A percentile compares a stretch with the other conserved stretches of the same genome.
phyloP scores from a whole-genome alignment of 2,888 invertebrate species.

The Eulithis testata region DNA sequence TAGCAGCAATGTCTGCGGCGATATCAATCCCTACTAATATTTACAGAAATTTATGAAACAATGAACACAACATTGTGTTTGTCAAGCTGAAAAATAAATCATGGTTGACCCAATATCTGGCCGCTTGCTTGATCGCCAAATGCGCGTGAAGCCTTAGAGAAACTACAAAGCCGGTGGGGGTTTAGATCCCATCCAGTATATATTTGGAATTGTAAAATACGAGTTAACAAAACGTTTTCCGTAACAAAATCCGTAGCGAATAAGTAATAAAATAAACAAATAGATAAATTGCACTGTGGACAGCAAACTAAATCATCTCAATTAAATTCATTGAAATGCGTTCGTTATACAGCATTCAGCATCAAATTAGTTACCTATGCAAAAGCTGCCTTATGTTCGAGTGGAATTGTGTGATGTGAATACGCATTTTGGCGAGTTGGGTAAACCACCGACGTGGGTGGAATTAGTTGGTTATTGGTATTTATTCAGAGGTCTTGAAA shows the following conservation, averaged over 20 bases:
- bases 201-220: no score
- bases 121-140: no score
- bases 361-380: conserved; percentile 9
- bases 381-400: conserved; percentile 6
- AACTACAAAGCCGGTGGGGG: no score
- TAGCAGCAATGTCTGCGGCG: no score
- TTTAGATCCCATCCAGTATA: background rate
- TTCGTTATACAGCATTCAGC: conserved; percentile 13
- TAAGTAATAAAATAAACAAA: conserved; percentile 1
- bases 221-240: background rate
- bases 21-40: no score
- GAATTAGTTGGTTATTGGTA: background rate
- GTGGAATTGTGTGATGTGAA: conserved; percentile 4
- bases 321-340: conserved; percentile 11
- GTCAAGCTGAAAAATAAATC: no score
- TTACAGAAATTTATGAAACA: no score
- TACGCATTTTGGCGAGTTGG: background rate
- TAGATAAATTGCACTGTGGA: conserved; percentile 3
- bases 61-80: no score
- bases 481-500: no score
- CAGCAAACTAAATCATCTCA: conserved; percentile 1
- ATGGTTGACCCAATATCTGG: no score
- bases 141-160: no score
- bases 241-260: background rate
- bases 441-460: background rate